A percentile compares a stretch with the other conserved stretches of the same genome.
Evolutionary conservation across 1,140 invertebrate species (phyloP).

Genomic region (Diabrotica undecimpunctata): DNA sequence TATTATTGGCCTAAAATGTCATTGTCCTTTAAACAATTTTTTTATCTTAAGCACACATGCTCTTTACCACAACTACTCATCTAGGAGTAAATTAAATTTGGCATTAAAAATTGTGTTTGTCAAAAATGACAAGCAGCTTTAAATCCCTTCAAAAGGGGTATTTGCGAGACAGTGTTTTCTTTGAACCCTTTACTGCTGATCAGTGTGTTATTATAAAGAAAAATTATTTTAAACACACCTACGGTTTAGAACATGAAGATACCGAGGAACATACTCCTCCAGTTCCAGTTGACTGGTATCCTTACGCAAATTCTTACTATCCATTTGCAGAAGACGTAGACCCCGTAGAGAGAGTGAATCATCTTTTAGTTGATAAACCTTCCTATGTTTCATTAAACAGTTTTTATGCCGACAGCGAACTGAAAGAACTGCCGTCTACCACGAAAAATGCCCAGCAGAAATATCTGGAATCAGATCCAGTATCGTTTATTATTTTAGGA

Average conservation of each 20-base stretch:
- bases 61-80: too few species aligned
- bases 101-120: too few species aligned
- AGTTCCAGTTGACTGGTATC: conserved; percentile 30
- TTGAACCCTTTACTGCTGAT: conserved; percentile 26
- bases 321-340: conserved; percentile 45
- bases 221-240: conserved; percentile 28
- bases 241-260: conserved; percentile 22
- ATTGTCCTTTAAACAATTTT: too few species aligned
- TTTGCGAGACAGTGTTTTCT: not conserved
- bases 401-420: conserved; percentile 7
- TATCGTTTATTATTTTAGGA: conserved; percentile 55
- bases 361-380: conserved; percentile 29
- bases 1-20: too few species aligned
- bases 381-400: conserved; percentile 21
- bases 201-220: conserved; percentile 36
- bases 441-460: conserved; percentile 50
- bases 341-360: conserved; percentile 39
- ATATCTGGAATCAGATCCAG: conserved; percentile 51
- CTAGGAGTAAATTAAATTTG: too few species aligned
- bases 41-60: too few species aligned
- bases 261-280: conserved; percentile 17
- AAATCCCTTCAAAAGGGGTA: too few species aligned
- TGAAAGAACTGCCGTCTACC: conserved; percentile 31
- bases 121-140: too few species aligned
- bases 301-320: conserved; percentile 47